Evolutionary conservation across 2,797 vertebrate species (phyloP), one percentile per base, ranked within the genome.

Genomic region (Cryptoblepharus egeriae): DNA sequence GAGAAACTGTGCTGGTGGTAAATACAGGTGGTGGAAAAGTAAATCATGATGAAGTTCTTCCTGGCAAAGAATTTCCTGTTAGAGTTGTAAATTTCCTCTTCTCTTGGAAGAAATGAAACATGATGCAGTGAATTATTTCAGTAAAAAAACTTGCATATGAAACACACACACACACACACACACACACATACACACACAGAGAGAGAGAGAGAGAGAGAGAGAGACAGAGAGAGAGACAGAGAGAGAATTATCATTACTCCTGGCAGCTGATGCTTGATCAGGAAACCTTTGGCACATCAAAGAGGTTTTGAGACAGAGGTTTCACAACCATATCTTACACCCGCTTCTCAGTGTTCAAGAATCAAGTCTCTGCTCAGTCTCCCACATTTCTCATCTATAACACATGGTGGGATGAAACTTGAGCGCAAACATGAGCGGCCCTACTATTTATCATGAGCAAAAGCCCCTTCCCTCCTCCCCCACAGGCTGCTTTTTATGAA

Each of bases 221-320:
- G n/a, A n/a, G n/a, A n/a, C n/a, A n/a, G n/a, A n/a, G n/a, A n/a
- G n/a, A n/a, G n/a, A n/a, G n/a, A n/a, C n/a, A n/a, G n/a, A n/a
- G n/a, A n/a, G n/a, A n/a, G n/a, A n/a, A n/a, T n/a, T 35, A 35
- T 73, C 60, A 64, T 52, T 37, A 37, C 20, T 52, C 35, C 32
- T 64, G 30, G 60, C 58, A 37, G 22, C 10, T 52, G 64, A 37
- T 64, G 24, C 70, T 49, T 37, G 55, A 69, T 49, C 68, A 63
- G 58, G 39, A 72, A 63, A 22, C 35, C 45, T 81, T 74, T 74
- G 52, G 58, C 24, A 65, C 61, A 74, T 81, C 60, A 65, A 73
- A 65, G 61, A 57, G 60, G 70, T 81, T 45, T 30, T 39, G 32
- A 74, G 42, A 39, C 26, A 64, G 37, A 65, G 30, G 42, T 64